Base-by-base conservation (phyloP, 2,888 invertebrate genomes). In the Mesorhabditis belari region DNA sequence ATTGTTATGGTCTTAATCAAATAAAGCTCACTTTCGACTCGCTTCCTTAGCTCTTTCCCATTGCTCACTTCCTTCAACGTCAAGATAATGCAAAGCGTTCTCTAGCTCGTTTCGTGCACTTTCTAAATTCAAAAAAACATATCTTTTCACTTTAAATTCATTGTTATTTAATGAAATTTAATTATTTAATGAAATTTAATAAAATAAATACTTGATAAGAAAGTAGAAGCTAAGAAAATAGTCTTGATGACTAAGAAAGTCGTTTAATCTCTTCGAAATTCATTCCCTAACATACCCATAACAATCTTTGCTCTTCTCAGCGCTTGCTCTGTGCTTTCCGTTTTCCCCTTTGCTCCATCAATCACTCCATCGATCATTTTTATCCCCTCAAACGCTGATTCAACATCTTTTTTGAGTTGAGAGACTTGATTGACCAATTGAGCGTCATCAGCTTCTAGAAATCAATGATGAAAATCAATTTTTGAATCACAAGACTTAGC, bases 31-130 rank as follows among this genome's bases (percentile, higher is more conserved):
- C 61, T 81, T 80, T 54, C 80, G 75, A 63, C 82, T 76, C 0
- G 83, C 83, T 25, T 81, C 80, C 57, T 87, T 87, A 0, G 94
- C 95, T 69, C 88, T 87, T 0, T 86, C 85, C 62, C 93, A 83
- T 0, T 93, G 91, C 3, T 87, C 87, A 21, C 87, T 86, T 0
- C 94, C 95, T 77, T 92, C 91, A 0, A 88, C 88, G 62, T 90
- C 89, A 35, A 95, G 84, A 74, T 88, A 88, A 67, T 89, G 87
- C 58, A 89, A 84, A 0, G 91, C 90, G 67, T 87, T 87, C 86
- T 88, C 74, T 21, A 83, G 73, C 4, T 82, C 81, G 3, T 64
- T 67, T 61, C 81, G 81, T n/a, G 83, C 82, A 4, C 69, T 73
- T 17, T 75, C 75, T 66, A n/a, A 59, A 61, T 23, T n/a, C n/a